These are phyloP conservation scores for Pheosia gnoma DNA, from an alignment of 2,888 invertebrate species.

Conservation along the genomic window DNA sequence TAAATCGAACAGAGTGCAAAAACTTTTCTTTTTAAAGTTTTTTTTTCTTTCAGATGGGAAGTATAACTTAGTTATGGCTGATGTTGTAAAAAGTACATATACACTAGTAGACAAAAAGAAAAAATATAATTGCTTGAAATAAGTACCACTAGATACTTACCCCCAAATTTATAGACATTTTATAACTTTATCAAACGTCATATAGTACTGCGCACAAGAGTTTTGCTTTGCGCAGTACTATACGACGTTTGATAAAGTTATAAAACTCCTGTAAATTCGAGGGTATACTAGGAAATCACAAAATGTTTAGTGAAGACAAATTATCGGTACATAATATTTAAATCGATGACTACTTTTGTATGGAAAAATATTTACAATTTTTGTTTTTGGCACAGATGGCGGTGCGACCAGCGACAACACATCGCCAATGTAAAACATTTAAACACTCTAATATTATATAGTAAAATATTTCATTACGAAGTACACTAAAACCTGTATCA, in stretches of 20 bases:
- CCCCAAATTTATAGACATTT: too few relatives aligned
- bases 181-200: too few relatives aligned
- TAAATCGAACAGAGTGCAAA: too few relatives aligned
- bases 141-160: not conserved
- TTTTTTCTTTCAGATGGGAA: too few relatives aligned
- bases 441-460: slow-evolving; percentile 55
- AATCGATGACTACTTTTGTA: slow-evolving; percentile 53
- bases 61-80: too few relatives aligned
- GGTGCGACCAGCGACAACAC: slow-evolving; percentile 59
- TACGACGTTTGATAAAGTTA: too few relatives aligned
- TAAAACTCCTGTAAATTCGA: slow-evolving; percentile 7
- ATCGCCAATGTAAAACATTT: slow-evolving; percentile 43
- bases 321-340: slow-evolving; percentile 36
- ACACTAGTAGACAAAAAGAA: too few relatives aligned
- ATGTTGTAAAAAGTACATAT: too few relatives aligned
- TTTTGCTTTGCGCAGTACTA: too few relatives aligned
- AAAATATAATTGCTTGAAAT: too few relatives aligned
- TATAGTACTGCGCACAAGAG: too few relatives aligned
- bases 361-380: slow-evolving; percentile 73
- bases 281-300: slow-evolving; percentile 36
- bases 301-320: slow-evolving; percentile 47
- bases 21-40: too few relatives aligned
- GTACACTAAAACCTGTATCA: slow-evolving; percentile 73
- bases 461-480: slow-evolving; percentile 62
- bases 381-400: slow-evolving; percentile 75